Evolutionary conservation across 1,140 invertebrate species (phyloP).

Genomic region (Antheraea pernyi): DNA sequence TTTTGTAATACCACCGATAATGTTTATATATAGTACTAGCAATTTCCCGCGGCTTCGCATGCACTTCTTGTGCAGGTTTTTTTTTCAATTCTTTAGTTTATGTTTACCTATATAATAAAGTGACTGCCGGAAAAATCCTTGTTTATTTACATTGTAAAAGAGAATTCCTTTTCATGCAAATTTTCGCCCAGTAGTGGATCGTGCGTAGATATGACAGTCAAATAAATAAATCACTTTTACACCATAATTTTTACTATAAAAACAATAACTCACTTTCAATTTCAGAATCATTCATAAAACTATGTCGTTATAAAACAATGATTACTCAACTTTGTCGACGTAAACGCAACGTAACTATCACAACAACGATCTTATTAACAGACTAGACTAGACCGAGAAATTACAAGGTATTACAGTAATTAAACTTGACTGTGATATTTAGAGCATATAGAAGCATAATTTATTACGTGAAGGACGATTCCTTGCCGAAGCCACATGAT

Average conservation of each 20-base stretch:
- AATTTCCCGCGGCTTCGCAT: too few relatives aligned
- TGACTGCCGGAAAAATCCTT: too few relatives aligned
- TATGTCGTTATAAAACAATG: neutral
- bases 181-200: too few relatives aligned
- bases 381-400: slow-evolving; percentile 51
- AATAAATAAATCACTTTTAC: neutral
- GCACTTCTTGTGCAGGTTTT: too few relatives aligned
- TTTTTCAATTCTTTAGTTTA: too few relatives aligned
- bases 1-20: too few relatives aligned
- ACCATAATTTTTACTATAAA: neutral
- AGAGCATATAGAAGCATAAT: slow-evolving; percentile 44
- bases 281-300: neutral
- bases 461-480: slow-evolving; percentile 31
- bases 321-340: neutral
- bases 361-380: slow-evolving; percentile 33
- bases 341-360: slow-evolving; percentile 23
- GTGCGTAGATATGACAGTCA: too few relatives aligned
- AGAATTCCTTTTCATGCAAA: too few relatives aligned
- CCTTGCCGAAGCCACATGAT: too few relatives aligned
- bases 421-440: slow-evolving; percentile 46
- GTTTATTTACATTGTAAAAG: too few relatives aligned
- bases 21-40: too few relatives aligned
- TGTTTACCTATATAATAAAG: too few relatives aligned
- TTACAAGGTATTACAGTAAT: slow-evolving; percentile 48
- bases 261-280: neutral